phyloP scores from a whole-genome alignment of 2,888 invertebrate species.

The Prosopocoilus inquinatus region DNA sequence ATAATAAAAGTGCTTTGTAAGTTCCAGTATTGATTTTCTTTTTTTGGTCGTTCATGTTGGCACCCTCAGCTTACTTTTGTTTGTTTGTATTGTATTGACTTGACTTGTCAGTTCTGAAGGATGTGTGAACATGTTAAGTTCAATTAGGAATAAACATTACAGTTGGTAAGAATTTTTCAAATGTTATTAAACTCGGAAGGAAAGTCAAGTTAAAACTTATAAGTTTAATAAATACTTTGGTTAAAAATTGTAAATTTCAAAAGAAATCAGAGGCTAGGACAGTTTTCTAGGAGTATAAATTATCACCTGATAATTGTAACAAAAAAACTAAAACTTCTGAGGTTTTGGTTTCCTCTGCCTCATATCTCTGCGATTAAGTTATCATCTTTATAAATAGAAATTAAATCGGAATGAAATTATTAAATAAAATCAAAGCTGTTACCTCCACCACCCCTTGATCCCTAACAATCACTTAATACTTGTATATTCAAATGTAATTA shows the following conservation, averaged over 20 bases:
- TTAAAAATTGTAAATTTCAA: neutral
- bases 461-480: constrained; percentile 6
- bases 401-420: too few relatives aligned
- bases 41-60: neutral
- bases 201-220: too few relatives aligned
- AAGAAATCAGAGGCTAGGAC: too few relatives aligned
- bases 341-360: too few relatives aligned
- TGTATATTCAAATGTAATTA: too few relatives aligned
- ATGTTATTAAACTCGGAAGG: too few relatives aligned
- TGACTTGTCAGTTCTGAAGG: neutral
- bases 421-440: too few relatives aligned
- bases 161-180: constrained; percentile 40
- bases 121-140: constrained; percentile 38
- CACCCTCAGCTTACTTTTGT: neutral
- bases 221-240: neutral
- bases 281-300: too few relatives aligned
- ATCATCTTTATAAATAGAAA: too few relatives aligned
- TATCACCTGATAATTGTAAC: too few relatives aligned
- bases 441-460: neutral
- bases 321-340: too few relatives aligned
- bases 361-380: too few relatives aligned
- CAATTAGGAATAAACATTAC: constrained; percentile 37
- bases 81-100: constrained; percentile 4
- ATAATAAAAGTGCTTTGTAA: constrained; percentile 35
- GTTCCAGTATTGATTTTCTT: constrained; percentile 2